Evolutionary conservation across 2,888 invertebrate genomes (phyloP), one percentile per base, ranked within the genome.

Genomic region (Adelognathus sp.): DNA sequence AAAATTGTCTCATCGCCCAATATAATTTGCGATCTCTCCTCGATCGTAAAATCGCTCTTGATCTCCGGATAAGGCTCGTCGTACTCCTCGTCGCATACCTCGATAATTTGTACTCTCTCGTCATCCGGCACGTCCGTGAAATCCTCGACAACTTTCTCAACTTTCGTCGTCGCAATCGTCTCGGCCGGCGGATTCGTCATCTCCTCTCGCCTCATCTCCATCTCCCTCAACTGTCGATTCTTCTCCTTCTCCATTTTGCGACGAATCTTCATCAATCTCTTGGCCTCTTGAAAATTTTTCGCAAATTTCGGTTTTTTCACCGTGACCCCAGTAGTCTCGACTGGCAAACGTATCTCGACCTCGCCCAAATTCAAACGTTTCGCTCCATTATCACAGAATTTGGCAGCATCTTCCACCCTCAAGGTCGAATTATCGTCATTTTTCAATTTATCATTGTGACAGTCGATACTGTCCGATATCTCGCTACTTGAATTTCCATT

Each of bases 301-400:
- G 95, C 95, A 73, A 95, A 94, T 91, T 94, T 95, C 0, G 95
- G 95, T 87, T 95, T 95, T 81, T 94, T 94, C 29, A 94, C 84
- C 11, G 93, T 93, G 4, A 86, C 73, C n/a, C 85, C 86, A 41
- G 3, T 41, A n/a, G 9, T 60, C 36, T 0, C 3, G 11, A 90
- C 76, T 6, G 90, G 89, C 31, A 90, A 81, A 67, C 79, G 87
- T 33, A 81, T 82, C 58, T 89, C 86, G 29, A 39, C 54, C 16
- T 80, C 71, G 7, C 83, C 84, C 39, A 81, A 52, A 52, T 85
- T 83, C n/a, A 84, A 39, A 72, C 54, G 78, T 39, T 81, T 83
- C n/a, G 54, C 60, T 36, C 64, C 56, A 21, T 52, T 33, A 6
- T 75, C 58, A 16, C 29, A 54, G 41, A 7, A 44, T 27, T 21